phyloP scores from a whole-genome alignment of 2,797 vertebrate genomes.

The Mormyrus proboscirostris region DNA sequence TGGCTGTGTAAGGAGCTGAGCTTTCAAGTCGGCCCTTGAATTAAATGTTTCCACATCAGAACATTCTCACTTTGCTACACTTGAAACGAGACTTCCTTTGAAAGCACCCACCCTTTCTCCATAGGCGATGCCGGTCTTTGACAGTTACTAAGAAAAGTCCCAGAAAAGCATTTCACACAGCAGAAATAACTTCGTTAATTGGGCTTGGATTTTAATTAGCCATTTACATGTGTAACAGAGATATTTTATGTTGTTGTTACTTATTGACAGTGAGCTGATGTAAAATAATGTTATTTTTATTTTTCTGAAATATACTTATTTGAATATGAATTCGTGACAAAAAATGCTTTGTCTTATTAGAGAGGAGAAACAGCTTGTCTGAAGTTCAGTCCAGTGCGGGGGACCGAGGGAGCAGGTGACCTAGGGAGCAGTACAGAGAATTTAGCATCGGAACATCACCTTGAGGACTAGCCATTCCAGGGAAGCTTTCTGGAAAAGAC shows the following conservation, averaged over 20 bases:
- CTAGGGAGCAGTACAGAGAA: background rate
- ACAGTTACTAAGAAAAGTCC: background rate
- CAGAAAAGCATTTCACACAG: background rate
- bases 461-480: background rate
- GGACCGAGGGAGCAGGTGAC: background rate
- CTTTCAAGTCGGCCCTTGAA: background rate
- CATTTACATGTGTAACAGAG: background rate
- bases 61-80: background rate
- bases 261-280: background rate
- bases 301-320: background rate
- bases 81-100: background rate
- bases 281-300: background rate
- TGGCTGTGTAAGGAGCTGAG: background rate
- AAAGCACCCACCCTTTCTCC: background rate
- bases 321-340: background rate
- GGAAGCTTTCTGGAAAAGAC: background rate
- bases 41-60: background rate
- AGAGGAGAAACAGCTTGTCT: background rate
- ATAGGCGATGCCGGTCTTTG: background rate
- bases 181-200: slow-evolving; percentile 2
- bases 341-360: background rate
- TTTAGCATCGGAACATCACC: background rate
- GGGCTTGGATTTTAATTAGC: background rate
- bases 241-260: slow-evolving; percentile 3
- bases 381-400: background rate